These are phyloP conservation scores for Scelioninae gen. 2 DNA, from an alignment of 2,888 invertebrate species.

Conservation along the genomic window DNA sequence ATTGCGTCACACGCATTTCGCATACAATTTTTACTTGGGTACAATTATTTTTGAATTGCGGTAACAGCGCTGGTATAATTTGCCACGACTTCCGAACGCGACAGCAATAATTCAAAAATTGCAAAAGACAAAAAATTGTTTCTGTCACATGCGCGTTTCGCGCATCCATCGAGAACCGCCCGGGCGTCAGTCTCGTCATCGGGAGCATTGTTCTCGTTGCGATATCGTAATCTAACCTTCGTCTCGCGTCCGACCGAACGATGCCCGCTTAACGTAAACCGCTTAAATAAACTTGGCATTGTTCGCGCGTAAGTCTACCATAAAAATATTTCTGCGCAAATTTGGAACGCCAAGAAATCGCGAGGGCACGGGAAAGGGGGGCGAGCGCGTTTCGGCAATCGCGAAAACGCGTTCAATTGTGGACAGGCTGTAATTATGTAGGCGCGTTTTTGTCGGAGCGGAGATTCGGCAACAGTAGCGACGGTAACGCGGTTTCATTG, in stretches of 20 bases:
- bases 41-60: too few species aligned
- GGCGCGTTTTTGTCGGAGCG: slow-evolving; percentile 26
- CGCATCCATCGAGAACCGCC: too few species aligned
- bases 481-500: slow-evolving; percentile 61
- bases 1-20: too few species aligned
- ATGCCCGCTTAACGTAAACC: slow-evolving; percentile 19
- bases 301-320: slow-evolving; percentile 26
- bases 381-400: background rate
- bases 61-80: too few species aligned
- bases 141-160: too few species aligned
- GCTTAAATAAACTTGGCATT: slow-evolving; percentile 11
- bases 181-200: too few species aligned
- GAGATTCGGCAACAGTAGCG: slow-evolving; percentile 57
- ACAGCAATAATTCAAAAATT: too few species aligned
- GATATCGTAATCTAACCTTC: slow-evolving; percentile 22
- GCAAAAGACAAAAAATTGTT: too few species aligned
- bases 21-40: too few species aligned
- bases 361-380: background rate
- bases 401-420: slow-evolving; percentile 7
- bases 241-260: slow-evolving; percentile 16
- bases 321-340: slow-evolving; percentile 10
- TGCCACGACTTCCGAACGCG: too few species aligned
- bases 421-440: slow-evolving; percentile 16
- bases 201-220: slow-evolving; percentile 13
- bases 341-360: background rate